A percentile compares a stretch with the other conserved stretches of the same genome.
Evolutionary conservation across 1,140 invertebrate species (phyloP).

Genomic region (Planococcus citri): DNA sequence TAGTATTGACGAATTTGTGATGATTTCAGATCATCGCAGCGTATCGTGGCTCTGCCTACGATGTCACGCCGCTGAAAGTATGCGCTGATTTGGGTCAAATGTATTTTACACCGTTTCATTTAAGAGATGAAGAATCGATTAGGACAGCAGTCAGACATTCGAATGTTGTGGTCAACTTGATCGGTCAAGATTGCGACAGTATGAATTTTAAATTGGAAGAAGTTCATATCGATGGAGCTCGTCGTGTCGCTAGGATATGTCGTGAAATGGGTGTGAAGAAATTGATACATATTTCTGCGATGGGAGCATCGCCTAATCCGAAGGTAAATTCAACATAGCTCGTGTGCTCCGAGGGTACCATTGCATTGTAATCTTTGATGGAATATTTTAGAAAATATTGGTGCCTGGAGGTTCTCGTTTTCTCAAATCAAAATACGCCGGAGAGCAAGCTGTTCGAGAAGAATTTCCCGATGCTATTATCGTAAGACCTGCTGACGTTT

Average conservation of each 20-base stretch:
- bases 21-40: constrained; percentile 74
- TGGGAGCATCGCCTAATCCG: constrained; percentile 45
- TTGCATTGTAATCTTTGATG: background rate
- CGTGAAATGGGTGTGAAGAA: constrained; percentile 65
- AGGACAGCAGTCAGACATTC: constrained; percentile 81
- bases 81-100: constrained; percentile 93
- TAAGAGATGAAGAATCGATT: constrained; percentile 81
- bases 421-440: constrained; percentile 59
- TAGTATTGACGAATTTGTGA: background rate
- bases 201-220: constrained; percentile 73
- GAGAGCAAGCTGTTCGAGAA: constrained; percentile 75
- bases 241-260: constrained; percentile 57
- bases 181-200: constrained; percentile 86
- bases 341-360: too few relatives aligned
- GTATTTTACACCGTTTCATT: constrained; percentile 70
- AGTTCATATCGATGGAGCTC: constrained; percentile 62
- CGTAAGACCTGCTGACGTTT: constrained; percentile 78
- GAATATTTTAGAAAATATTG: constrained; percentile 30
- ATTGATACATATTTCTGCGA: constrained; percentile 70
- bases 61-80: constrained; percentile 61
- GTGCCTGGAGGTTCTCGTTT: constrained; percentile 50
- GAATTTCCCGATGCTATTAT: constrained; percentile 95
- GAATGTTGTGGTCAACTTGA: constrained; percentile 92
- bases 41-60: constrained; percentile 76
- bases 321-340: constrained; percentile 12